Percentiles rank a stretch among this genome's conserved stretches.
phyloP scores from a whole-genome alignment of 2,888 invertebrate species.

The Rhamnusium bicolor region DNA sequence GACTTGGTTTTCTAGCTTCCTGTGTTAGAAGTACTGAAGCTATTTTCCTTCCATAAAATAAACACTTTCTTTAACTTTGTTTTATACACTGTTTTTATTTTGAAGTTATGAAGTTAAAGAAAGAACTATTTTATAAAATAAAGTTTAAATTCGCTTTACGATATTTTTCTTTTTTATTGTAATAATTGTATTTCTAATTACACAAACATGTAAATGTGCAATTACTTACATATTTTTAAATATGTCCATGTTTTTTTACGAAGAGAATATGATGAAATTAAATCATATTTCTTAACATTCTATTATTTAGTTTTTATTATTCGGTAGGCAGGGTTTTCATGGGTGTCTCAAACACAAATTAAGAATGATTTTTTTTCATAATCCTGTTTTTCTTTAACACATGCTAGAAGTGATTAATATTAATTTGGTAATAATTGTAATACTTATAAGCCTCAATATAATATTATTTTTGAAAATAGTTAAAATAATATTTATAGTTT shows the following conservation, averaged over 20 bases:
- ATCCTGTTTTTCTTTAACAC: no score
- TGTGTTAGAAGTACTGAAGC: conserved; percentile 18
- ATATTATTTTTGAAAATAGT: no score
- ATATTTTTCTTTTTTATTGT: background rate
- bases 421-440: no score
- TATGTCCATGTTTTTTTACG: background rate
- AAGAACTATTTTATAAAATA: background rate
- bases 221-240: background rate
- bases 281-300: conserved; percentile 32
- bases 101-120: background rate
- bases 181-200: background rate
- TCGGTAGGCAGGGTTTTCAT: conserved; percentile 39
- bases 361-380: background rate
- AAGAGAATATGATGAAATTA: background rate
- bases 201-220: background rate
- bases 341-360: conserved; percentile 6
- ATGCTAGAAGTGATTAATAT: no score
- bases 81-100: background rate
- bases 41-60: background rate
- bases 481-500: no score
- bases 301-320: conserved; percentile 14
- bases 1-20: conserved; percentile 41
- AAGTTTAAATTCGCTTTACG: background rate
- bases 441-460: no score
- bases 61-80: background rate